Evolutionary conservation across 2,888 invertebrate species (phyloP), one percentile per base, ranked within the genome.

Genomic region (Temnothorax ravouxi): DNA sequence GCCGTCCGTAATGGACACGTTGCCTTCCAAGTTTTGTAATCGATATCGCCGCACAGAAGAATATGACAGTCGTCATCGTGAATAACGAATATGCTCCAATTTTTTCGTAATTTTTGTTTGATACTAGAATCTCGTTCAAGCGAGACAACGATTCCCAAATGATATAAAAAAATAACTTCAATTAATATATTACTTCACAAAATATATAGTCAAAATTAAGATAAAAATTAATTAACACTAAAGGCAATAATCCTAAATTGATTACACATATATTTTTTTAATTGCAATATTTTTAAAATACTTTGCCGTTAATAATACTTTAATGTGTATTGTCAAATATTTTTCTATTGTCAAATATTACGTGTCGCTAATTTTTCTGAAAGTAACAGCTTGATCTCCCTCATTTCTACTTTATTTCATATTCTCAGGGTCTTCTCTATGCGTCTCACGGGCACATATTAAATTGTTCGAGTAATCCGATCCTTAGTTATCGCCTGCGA

Each of bases 11-110:
- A 79, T 79, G 79, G 56, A 79, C 71, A 71, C 71, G 47, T 79
- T 79, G 44, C 56, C 34, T 79, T 71, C 71, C 34, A 79, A 79
- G 56, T 79, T 71, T 79, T 47, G 71, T 18, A 71, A 71, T 79
- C 56, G 34, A 59, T 71, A 79, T 59, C 56, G 13, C 2, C 34
- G 8, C 15, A 11, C 44, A 41, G 21, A 79, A 59, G 44, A 66
- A 79, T 56, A 69, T 71, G 47, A 71, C 59, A 69, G 11, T 56
- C 71, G 54, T 54, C 56, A 3, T 56, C 29, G 29, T 44, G 52
- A 41, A 67, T 41, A 47, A 62, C 25, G 15, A 29, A 41, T 52
- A 18, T 29, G 29, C n/a, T 41, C n/a, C 18, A n/a, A 54, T 47
- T 69, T 44, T 44, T 77, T 69, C 11, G 6, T 41, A 54, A 67